These are phyloP conservation scores for Pristionchus arcanus DNA, from an alignment of 2,888 invertebrate species.

Conservation along the genomic window DNA sequence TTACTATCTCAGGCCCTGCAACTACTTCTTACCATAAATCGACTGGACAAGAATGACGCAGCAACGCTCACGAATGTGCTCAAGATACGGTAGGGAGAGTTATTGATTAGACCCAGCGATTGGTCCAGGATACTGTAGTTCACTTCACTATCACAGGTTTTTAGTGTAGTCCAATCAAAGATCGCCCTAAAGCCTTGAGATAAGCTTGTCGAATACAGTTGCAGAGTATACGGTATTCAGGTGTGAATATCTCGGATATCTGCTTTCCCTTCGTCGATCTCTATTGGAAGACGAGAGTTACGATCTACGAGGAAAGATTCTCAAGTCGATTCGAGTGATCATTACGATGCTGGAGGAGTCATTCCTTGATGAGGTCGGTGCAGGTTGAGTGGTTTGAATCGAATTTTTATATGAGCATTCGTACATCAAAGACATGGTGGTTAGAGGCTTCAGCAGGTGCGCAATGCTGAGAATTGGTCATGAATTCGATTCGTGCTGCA, in stretches of 20 bases:
- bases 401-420: no score
- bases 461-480: no score
- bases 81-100: constrained; percentile 7
- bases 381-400: no score
- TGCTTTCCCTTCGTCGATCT: constrained; percentile 52
- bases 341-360: constrained; percentile 5
- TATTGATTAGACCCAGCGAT: background rate
- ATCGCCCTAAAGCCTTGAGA: no score
- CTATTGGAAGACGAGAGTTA: constrained; percentile 28
- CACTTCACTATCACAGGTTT: background rate
- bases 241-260: constrained; percentile 54
- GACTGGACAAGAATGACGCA: background rate
- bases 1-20: background rate
- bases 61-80: constrained; percentile 21
- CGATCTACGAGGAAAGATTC: constrained; percentile 30
- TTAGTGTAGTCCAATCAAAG: background rate
- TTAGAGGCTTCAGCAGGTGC: no score
- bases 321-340: constrained; percentile 36
- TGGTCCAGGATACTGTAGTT: background rate
- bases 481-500: no score
- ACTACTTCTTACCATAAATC: constrained; percentile 28
- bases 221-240: background rate
- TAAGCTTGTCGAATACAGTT: no score
- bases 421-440: no score
- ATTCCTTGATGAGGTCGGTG: constrained; percentile 49